phyloP scores from a whole-genome alignment of 2,113 vertebrate genomes.

The Hepsetus odoe region DNA sequence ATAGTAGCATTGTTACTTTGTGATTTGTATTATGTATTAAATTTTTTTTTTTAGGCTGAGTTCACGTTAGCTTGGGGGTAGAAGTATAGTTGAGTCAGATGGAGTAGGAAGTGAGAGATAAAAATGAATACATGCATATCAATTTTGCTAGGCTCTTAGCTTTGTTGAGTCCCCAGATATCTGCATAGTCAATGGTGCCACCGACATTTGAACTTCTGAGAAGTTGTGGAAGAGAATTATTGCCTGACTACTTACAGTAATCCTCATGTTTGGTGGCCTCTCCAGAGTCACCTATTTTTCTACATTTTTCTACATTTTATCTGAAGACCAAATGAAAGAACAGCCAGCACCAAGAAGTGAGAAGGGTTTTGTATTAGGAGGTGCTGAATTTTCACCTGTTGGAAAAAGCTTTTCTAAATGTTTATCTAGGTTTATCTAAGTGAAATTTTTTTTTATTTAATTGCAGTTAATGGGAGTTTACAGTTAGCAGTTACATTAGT shows the following conservation, averaged over 20 bases:
- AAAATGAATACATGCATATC: conserved; percentile 21
- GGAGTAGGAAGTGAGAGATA: neutral
- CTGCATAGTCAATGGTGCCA: conserved; percentile 3
- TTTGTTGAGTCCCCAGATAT: conserved; percentile 24
- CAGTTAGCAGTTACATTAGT: too few species aligned
- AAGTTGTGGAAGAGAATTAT: conserved; percentile 7
- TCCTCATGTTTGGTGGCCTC: neutral
- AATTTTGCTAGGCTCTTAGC: neutral
- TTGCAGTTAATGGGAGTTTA: too few species aligned
- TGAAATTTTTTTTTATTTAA: too few species aligned
- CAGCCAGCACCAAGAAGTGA: neutral
- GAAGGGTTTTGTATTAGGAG: too few species aligned
- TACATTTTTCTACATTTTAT: neutral
- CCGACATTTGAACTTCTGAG: conserved; percentile 14
- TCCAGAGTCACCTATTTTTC: neutral
- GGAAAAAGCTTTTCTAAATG: too few species aligned
- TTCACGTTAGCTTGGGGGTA: neutral
- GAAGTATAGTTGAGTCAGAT: neutral
- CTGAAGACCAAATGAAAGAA: neutral
- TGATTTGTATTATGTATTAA: neutral
- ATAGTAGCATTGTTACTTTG: neutral
- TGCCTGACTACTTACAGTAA: neutral
- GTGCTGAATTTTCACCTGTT: too few species aligned
- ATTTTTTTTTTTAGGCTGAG: neutral
- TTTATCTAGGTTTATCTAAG: too few species aligned